Evolutionary conservation across 2,888 invertebrate species (phyloP).

Genomic region (Escarpia spicata): DNA sequence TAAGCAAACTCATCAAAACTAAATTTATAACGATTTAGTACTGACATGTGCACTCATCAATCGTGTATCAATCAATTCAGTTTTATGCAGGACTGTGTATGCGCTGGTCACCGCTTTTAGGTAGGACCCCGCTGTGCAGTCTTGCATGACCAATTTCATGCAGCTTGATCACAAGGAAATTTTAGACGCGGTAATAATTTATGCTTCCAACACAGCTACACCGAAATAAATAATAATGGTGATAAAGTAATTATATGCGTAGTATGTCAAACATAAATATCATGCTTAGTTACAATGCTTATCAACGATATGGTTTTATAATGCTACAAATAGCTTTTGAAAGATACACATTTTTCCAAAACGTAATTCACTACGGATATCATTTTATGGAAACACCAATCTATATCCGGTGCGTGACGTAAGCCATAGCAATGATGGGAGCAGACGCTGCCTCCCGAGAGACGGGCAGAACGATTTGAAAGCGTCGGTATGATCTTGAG

Average conservation of each 20-base stretch:
- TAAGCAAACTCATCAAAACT: neutral
- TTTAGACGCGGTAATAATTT: neutral
- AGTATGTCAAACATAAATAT: neutral
- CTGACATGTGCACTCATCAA: neutral
- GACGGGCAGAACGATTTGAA: neutral
- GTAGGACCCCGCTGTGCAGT: neutral
- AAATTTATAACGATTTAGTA: neutral
- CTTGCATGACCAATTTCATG: neutral
- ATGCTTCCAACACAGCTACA: neutral
- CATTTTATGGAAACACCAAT: neutral
- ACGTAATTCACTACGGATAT: neutral
- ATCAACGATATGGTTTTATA: neutral
- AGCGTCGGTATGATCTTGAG: neutral
- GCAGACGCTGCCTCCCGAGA: neutral
- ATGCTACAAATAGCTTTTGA: neutral
- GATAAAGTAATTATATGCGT: neutral
- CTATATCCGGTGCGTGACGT: constrained; percentile 1
- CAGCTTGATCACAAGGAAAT: neutral
- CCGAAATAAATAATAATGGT: neutral
- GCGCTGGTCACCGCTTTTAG: neutral
- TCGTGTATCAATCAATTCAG: constrained; percentile 6
- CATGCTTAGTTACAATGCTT: neutral
- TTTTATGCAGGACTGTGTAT: neutral
- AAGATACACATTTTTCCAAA: neutral
- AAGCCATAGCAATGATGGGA: constrained; percentile 13